Evolutionary conservation across 2,113 vertebrate species (phyloP), one percentile per base, ranked within the genome.

Genomic region (Ammodramus savannarum): DNA sequence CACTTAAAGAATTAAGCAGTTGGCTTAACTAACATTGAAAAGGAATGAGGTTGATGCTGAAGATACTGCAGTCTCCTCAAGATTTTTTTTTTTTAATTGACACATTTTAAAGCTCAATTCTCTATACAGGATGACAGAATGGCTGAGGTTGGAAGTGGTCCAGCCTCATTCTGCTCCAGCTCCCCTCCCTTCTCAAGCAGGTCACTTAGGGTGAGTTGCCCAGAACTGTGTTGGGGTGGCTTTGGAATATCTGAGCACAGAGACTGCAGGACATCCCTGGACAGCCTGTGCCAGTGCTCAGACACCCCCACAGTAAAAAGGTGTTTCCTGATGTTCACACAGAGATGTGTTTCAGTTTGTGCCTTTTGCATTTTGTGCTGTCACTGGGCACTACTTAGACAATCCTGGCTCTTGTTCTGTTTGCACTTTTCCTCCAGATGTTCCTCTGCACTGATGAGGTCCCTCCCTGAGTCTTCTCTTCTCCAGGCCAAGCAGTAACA

Each of bases 1-100:
- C 62, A 41, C 34, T 89, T 46, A 39, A 93, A 89, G 54, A 87
- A 62, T 68, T 43, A 85, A 44, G 43, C 65, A 78, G 31, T 26
- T 68, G 61, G 51, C 51, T 66, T 61, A 21, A 68, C 54, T 89
- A 78, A 69, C 8, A 21, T 13, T 29, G 65, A 48, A 81, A 87
- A 82, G 32, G 8, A 58, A 58, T 68, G 19, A 74, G 29, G 10
- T 44, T 59, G 48, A 46, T 86, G 52, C 11, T 88, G 31, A 71
- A 71, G 36, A 77, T 71, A 34, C 5, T 44, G 10, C 32, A 52
- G 43, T 73, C 20, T 57, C n/a, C 39, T 57, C 29, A 20, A 52
- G 13, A 8, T 19, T 29, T 16, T 17, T 29, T 34, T 36, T 58
- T 63, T 75, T 67, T 17, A 0, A 43, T 3, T 39, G 43, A 55